Base-by-base conservation (phyloP, 2,797 vertebrate species). In the Rhinella marina region DNA sequence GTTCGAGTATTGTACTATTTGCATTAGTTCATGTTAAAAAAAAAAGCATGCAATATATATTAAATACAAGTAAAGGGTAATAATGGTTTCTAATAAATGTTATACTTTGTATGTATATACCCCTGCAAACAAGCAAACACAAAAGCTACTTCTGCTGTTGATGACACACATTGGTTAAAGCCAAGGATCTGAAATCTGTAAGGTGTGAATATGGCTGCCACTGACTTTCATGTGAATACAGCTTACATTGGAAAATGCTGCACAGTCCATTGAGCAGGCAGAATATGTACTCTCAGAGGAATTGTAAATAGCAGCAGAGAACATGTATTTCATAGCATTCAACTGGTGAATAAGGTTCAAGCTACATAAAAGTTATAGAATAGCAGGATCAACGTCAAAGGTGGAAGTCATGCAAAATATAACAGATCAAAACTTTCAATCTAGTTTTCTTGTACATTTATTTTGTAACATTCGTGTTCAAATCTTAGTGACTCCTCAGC, bases 111-210 rank as follows among this genome's bases (percentile, higher is more conserved):
- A 70, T 84, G 41, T 84, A 23, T 72, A 9, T 59, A 32, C 7
- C 54, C n/a, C 25, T 72, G 11, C 29, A 54, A 59, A 29, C 41
- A 41, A 41, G 5, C 41, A 41, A 77, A 21, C 7, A 75, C 25
- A 75, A 77, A 62, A 52, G 14, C 32, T 62, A 61, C n/a, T 62
- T 77, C 41, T 50, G n/a, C 78, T 87, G 29, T 81, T 87, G 85
- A 72, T 61, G 66, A 87, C 62, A 89, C 86, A 87, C 62, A 25
- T 54, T 81, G 23, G 57, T 19, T 70, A 56, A 88, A 88, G 41
- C 54, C 9, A 81, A 81, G 61, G 52, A 86, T 72, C 78, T 83
- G 52, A 77, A 13, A 87, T 81, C 87, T 7, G 76, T 54, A 14
- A 79, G 50, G 3, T 76, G 0, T 62, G 75, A 90, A 50, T 32